A percentile compares a stretch with the other conserved stretches of the same genome.
These are phyloP conservation scores for Zoanthus sansibaricus DNA, from an alignment of 92 coral and sea anemone species.

Conservation along the genomic window DNA sequence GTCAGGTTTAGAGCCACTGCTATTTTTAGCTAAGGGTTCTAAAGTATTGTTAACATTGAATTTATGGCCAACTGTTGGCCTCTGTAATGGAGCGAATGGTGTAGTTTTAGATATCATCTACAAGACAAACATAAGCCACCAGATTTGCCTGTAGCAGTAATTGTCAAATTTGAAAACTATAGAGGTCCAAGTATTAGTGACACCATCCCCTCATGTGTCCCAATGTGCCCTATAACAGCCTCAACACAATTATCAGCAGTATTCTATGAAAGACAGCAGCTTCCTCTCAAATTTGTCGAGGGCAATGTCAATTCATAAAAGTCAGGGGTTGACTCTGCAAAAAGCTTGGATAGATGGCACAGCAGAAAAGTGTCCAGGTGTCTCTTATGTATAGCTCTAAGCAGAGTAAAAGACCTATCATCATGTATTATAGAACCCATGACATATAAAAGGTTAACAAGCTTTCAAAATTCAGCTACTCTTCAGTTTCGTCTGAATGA, in stretches of 20 bases:
- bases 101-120: conserved; percentile 14
- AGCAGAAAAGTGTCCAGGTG: conserved; percentile 50
- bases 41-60: conserved; percentile 59
- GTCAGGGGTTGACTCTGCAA: conserved; percentile 61
- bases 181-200: conserved; percentile 58
- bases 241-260: conserved; percentile 40
- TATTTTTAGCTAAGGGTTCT: conserved; percentile 46
- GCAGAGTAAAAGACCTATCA: conserved; percentile 43
- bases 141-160: conserved; percentile 65
- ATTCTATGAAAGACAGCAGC: conserved; percentile 53
- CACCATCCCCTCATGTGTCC: conserved; percentile 58
- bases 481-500: conserved; percentile 24
- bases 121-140: conserved; percentile 48
- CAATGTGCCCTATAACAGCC: conserved; percentile 66
- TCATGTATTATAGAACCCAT: conserved; percentile 45
- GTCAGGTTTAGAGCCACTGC: conserved; percentile 45
- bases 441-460: conserved; percentile 39
- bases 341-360: conserved; percentile 66
- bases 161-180: conserved; percentile 67
- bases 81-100: conserved; percentile 34
- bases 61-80: conserved; percentile 59
- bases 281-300: conserved; percentile 66
- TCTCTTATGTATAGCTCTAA: conserved; percentile 63
- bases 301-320: conserved; percentile 16
- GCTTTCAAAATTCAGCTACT: conserved; percentile 13